Evolutionary conservation across 2,113 vertebrate genomes (phyloP).

Genomic region (Falco punctatus): DNA sequence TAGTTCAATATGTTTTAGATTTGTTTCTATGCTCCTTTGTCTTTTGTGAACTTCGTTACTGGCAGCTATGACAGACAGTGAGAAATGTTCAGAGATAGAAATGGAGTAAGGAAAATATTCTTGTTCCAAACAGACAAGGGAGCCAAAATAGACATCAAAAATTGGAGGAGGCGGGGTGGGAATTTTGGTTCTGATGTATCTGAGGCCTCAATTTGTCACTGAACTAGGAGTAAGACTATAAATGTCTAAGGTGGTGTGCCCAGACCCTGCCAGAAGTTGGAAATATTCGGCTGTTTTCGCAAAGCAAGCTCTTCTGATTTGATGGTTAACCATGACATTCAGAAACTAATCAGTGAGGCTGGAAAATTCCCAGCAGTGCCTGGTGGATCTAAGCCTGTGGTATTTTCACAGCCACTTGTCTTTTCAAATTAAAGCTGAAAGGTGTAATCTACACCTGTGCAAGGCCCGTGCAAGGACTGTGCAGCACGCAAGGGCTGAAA

Average conservation of each 20-base stretch:
- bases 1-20: not conserved
- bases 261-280: not conserved
- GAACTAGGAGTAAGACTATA: not conserved
- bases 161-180: rapidly evolving
- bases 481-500: not conserved
- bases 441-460: not conserved
- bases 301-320: not conserved
- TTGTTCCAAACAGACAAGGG: not conserved
- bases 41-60: not conserved
- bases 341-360: not conserved
- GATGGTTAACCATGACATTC: not conserved
- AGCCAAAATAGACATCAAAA: not conserved
- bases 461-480: rapidly evolving
- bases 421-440: not conserved
- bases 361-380: not conserved
- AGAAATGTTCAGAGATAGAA: not conserved
- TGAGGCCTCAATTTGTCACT: not conserved
- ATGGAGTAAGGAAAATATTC: not conserved
- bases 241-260: rapidly evolving
- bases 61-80: not conserved
- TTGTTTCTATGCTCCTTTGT: not conserved
- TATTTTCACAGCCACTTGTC: not conserved
- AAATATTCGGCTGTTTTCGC: not conserved
- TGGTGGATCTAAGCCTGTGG: not conserved
- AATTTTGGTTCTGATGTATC: not conserved